Evolutionary conservation across 1,140 invertebrate species (phyloP).

Genomic region (Diorhabda sublineata): DNA sequence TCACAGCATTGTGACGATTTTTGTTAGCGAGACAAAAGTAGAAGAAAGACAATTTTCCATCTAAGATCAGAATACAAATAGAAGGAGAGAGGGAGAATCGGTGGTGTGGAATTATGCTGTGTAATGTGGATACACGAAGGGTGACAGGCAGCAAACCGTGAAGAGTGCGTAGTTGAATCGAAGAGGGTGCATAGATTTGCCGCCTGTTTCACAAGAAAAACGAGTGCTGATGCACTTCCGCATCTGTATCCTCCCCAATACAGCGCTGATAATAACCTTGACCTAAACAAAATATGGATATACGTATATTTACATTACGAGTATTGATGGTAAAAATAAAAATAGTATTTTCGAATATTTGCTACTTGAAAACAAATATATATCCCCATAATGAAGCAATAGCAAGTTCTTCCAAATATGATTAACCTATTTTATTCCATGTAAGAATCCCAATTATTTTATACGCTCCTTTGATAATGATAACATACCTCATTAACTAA

Average conservation of each 20-base stretch:
- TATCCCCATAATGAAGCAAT: too few species aligned
- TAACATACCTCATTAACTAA: too few species aligned
- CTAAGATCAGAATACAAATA: constrained; percentile 7
- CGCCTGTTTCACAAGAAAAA: constrained; percentile 23
- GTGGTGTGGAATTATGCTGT: constrained; percentile 24
- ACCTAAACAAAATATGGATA: constrained; percentile 15
- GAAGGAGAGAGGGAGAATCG: not conserved
- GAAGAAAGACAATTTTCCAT: constrained; percentile 14
- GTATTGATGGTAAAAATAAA: too few species aligned
- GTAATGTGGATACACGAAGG: constrained; percentile 21
- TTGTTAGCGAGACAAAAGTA: too few species aligned
- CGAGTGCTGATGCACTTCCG: constrained; percentile 8
- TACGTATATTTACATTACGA: not conserved
- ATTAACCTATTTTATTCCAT: too few species aligned
- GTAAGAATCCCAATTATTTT: too few species aligned
- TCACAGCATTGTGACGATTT: too few species aligned
- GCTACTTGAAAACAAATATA: too few species aligned
- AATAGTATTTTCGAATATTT: too few species aligned
- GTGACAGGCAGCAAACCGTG: constrained; percentile 25
- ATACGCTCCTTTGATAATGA: too few species aligned
- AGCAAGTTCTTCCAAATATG: too few species aligned
- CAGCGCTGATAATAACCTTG: constrained; percentile 7
- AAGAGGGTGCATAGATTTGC: constrained; percentile 27
- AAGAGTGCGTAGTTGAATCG: constrained; percentile 21
- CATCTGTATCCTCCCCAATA: not conserved